Evolutionary conservation across 2,113 vertebrate genomes (phyloP), one percentile per base, ranked within the genome.

Genomic region (Trinectes maculatus): DNA sequence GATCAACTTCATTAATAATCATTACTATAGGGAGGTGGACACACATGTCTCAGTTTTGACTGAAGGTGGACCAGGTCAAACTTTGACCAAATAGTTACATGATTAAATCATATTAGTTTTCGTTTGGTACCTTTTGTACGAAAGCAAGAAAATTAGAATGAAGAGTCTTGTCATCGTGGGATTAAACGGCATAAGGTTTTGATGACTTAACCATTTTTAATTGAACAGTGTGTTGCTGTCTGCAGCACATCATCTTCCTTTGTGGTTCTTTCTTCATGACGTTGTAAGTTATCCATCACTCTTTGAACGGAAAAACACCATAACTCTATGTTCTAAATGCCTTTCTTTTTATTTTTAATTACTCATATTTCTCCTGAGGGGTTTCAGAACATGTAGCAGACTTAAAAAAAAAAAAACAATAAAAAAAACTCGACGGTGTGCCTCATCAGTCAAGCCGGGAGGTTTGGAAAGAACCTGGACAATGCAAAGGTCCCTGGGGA

Each of bases 401-500:
- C 44, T 29, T 31, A 8, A 31, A n/a, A n/a, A n/a, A n/a, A n/a
- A n/a, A 40, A 7, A 16, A 40, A 16, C 7, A 7, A 5, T 6
- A 33, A 51, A 46, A 74, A 78, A 67, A 58, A 28, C 46, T 56
- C 56, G 70, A 81, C 70, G 43, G 39, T 28, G 15, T 55, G 37
- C 34, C 51, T 68, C 69, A 71, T 56, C 73, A 49, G 47, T 68
- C 24, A 34, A 25, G 12, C 52, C 42, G 19, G 51, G 48, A 58
- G 47, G 48, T 18, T 60, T 55, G 74, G 79, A 86, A 87, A 83
- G 59, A 79, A 52, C 42, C 64, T 39, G 71, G 48, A 76, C 71
- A 63, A 64, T 40, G 59, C 55, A 58, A 11, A 42, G 61, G 56
- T 85, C 86, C 51, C 82, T 12, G 46, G 60, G 66, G 78, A 39